Evolutionary conservation across 2,113 vertebrate genomes (phyloP).

Genomic region (Psephotus haematonotus): DNA sequence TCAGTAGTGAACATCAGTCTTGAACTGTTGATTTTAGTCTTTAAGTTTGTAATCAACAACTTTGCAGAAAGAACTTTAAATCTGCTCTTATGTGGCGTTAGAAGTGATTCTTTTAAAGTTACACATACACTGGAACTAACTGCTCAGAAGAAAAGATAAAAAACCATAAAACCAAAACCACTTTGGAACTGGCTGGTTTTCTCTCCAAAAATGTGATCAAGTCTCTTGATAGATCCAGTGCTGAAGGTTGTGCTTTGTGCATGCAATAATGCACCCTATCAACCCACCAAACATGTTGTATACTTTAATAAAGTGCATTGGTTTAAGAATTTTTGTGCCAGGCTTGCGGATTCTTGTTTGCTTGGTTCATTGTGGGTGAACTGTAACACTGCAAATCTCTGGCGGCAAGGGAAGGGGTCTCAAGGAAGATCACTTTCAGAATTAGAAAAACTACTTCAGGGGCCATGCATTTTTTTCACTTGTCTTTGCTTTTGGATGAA

Average conservation of each 20-base stretch:
- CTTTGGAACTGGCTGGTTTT: neutral
- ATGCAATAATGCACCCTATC: accelerated
- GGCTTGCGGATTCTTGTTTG: neutral
- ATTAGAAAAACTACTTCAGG: neutral
- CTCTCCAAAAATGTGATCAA: neutral
- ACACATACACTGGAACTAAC: neutral
- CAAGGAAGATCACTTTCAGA: neutral
- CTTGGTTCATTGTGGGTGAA: neutral
- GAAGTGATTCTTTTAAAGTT: neutral
- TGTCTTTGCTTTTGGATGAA: neutral
- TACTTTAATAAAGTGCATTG: neutral
- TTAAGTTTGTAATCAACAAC: neutral
- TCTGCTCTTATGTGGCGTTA: accelerated
- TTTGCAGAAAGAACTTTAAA: neutral
- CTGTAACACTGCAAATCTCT: neutral
- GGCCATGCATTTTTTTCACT: accelerated
- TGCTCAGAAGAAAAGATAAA: neutral
- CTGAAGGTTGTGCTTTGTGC: neutral
- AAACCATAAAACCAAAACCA: no score
- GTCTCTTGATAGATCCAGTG: neutral
- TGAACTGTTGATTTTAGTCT: neutral
- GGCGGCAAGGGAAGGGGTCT: accelerated
- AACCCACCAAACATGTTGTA: neutral
- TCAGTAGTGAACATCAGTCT: neutral
- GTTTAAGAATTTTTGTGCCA: neutral